Percentiles rank a stretch among this genome's conserved stretches.
These are phyloP conservation scores for Thomomys bottae DNA, from an alignment of 2,113 vertebrate species.

Conservation along the genomic window DNA sequence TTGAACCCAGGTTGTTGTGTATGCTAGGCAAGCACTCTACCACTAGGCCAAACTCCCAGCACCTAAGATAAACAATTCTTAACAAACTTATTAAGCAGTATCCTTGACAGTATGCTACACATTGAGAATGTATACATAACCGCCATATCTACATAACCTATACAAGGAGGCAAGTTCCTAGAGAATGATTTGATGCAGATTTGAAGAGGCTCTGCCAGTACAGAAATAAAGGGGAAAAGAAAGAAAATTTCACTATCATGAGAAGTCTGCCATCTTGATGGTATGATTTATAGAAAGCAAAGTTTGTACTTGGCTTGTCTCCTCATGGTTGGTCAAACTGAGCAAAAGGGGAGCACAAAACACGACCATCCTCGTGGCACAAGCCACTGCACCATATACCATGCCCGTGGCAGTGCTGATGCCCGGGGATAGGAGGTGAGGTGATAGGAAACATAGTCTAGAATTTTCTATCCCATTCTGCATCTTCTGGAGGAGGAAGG, in stretches of 20 bases:
- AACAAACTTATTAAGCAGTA: not conserved
- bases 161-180: not conserved
- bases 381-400: rapidly evolving
- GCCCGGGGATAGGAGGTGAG: not conserved
- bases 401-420: not conserved
- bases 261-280: not conserved
- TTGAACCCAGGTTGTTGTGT: too few relatives aligned
- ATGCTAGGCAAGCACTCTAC: too few relatives aligned
- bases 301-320: not conserved
- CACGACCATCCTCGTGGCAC: not conserved
- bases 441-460: not conserved
- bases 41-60: too few relatives aligned
- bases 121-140: not conserved
- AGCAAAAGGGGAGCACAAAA: not conserved
- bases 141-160: not conserved
- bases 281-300: not conserved
- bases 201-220: not conserved
- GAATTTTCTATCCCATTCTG: not conserved
- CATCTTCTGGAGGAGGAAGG: not conserved
- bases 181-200: not conserved
- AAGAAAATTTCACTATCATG: too few relatives aligned
- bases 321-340: rapidly evolving
- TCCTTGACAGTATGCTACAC: not conserved
- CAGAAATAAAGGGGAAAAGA: not conserved
- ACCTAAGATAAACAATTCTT: not conserved